Base-by-base conservation (phyloP, 2,113 vertebrate species). In the Rhinopomastus cyanomelas region DNA sequence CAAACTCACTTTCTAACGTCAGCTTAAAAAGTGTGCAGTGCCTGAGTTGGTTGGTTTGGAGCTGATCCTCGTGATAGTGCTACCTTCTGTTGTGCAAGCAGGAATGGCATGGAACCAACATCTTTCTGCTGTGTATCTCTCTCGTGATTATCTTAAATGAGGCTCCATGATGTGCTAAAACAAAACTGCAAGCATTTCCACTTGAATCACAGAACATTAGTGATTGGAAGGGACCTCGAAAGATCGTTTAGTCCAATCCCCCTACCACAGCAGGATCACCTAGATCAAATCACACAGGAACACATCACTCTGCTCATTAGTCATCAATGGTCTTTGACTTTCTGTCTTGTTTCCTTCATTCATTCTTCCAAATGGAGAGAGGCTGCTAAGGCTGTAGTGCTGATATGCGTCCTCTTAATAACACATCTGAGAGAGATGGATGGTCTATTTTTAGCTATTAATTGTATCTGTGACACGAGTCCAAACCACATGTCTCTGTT, bases 271-370 rank as follows among this genome's bases (percentile, higher is more conserved):
- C n/a, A n/a, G n/a, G n/a, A n/a, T n/a, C n/a, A n/a, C n/a, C n/a
- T n/a, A n/a, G n/a, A n/a, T n/a, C n/a, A n/a, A n/a, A n/a, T n/a
- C n/a, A n/a, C n/a, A n/a, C n/a, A n/a, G n/a, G n/a, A n/a, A n/a
- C n/a, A n/a, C n/a, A n/a, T n/a, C n/a, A n/a, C n/a, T n/a, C n/a
- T n/a, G 46, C 29, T 94, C 90, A 51, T 90, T 88, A 89, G 74
- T 76, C 56, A 52, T 66, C 67, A 62, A 48, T 57, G 36, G 7
- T 56, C n/a, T 90, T 92, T 82, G 90, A 93, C 94, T 90, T 95
- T 79, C 74, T 79, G 78, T 30, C 55, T 16, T 66, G 22, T 18
- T 88, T 69, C 69, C 51, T 36, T 59, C n/a, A 62, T 69, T 93
- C 94, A 84, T 96, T 88, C 69, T 65, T 84, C 46, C 34, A 89